Conservation (phyloP, 2,113 vertebrate species). For the Cebus imitator region DNA sequence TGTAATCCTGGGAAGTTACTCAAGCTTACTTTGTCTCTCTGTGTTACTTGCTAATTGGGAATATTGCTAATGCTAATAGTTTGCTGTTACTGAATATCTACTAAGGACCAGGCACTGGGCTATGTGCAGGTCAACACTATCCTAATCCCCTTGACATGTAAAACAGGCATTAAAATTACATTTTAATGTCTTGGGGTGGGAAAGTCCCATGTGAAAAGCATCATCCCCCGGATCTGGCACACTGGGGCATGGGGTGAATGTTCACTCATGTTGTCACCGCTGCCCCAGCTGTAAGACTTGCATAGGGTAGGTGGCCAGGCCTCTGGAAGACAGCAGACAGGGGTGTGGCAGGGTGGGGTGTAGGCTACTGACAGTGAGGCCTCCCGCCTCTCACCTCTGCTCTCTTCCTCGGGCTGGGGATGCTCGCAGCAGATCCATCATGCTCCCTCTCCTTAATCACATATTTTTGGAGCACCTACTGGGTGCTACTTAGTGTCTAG, state of each 20-base stretch:
- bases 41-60: not conserved
- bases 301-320: not conserved
- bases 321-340: not conserved
- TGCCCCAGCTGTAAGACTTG: not conserved
- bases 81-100: not conserved
- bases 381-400: not conserved
- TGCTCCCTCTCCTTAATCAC: not conserved
- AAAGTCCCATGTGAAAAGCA: not conserved
- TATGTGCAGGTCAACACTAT: fast-evolving
- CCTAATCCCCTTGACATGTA: not conserved
- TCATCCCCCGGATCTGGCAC: not conserved
- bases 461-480: not conserved
- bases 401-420: not conserved
- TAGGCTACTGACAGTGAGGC: not conserved
- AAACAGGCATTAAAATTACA: not conserved
- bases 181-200: not conserved
- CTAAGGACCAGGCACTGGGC: not conserved
- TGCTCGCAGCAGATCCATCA: not conserved
- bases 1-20: not conserved
- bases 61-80: not conserved
- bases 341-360: not conserved
- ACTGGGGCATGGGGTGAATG: not conserved
- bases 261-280: fast-evolving
- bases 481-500: not conserved
- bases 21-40: not conserved